These are phyloP conservation scores for Ophion slaviceki DNA, from an alignment of 2,888 invertebrate genomes.

Conservation along the genomic window DNA sequence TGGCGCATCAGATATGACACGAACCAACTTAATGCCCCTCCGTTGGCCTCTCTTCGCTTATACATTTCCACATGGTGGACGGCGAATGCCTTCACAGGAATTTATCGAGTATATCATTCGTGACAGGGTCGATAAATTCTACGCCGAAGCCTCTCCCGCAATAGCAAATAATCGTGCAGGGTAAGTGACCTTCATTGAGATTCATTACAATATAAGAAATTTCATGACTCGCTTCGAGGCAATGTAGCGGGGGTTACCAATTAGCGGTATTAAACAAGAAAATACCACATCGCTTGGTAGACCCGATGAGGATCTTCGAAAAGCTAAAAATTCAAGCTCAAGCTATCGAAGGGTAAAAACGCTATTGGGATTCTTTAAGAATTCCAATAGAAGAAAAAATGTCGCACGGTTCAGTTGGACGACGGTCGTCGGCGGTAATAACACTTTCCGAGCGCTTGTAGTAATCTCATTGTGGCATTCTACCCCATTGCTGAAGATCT, in stretches of 20 bases:
- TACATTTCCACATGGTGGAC: neutral
- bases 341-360: too few species aligned
- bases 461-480: neutral
- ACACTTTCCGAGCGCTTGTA: neutral
- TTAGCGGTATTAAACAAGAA: too few species aligned
- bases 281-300: too few species aligned
- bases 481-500: neutral
- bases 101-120: neutral
- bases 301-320: too few species aligned
- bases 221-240: too few species aligned
- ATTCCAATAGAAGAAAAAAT: too few species aligned
- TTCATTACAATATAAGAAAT: neutral
- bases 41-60: neutral
- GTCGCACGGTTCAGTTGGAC: too few species aligned
- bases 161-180: neutral
- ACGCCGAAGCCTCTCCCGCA: neutral
- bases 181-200: neutral
- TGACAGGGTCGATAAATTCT: neutral
- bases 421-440: too few species aligned
- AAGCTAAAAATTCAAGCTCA: too few species aligned
- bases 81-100: neutral
- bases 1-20: too few species aligned
- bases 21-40: neutral
- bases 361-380: too few species aligned
- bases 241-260: too few species aligned